Percentiles rank a stretch among this genome's conserved stretches.
These are phyloP conservation scores for Parnassius apollo DNA, from an alignment of 2,888 invertebrate species.

Conservation along the genomic window DNA sequence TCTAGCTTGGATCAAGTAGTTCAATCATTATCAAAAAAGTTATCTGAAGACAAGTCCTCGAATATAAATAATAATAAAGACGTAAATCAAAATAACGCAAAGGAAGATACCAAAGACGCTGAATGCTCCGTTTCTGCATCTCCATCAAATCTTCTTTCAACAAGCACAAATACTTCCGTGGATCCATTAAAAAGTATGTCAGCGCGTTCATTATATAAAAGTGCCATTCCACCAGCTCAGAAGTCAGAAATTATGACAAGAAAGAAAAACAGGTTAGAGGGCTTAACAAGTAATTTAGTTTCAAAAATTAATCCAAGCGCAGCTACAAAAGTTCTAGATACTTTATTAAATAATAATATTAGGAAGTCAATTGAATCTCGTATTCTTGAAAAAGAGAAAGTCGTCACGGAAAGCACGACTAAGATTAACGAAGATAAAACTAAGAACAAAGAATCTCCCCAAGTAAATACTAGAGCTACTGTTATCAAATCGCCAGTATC, in stretches of 20 bases:
- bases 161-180: conserved; percentile 44
- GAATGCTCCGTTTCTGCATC: conserved; percentile 41
- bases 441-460: conserved; percentile 59
- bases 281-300: conserved; percentile 80
- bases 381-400: conserved; percentile 72
- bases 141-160: conserved; percentile 36
- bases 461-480: conserved; percentile 76
- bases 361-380: conserved; percentile 75
- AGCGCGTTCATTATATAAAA: conserved; percentile 72
- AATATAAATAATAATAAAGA: conserved; percentile 46
- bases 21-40: conserved; percentile 72
- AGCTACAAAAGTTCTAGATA: conserved; percentile 77
- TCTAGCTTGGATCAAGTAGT: conserved; percentile 73
- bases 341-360: conserved; percentile 73
- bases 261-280: conserved; percentile 84
- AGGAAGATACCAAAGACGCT: conserved; percentile 51
- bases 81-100: conserved; percentile 55
- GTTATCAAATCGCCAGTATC: conserved; percentile 81
- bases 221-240: conserved; percentile 71
- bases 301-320: conserved; percentile 82
- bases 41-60: conserved; percentile 65
- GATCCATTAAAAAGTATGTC: conserved; percentile 77
- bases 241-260: conserved; percentile 82
- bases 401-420: conserved; percentile 42
- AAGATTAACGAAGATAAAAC: conserved; percentile 58